Evolutionary conservation across 2,888 invertebrate genomes (phyloP), one percentile per base, ranked within the genome.

Genomic region (Pherbina coryleti): DNA sequence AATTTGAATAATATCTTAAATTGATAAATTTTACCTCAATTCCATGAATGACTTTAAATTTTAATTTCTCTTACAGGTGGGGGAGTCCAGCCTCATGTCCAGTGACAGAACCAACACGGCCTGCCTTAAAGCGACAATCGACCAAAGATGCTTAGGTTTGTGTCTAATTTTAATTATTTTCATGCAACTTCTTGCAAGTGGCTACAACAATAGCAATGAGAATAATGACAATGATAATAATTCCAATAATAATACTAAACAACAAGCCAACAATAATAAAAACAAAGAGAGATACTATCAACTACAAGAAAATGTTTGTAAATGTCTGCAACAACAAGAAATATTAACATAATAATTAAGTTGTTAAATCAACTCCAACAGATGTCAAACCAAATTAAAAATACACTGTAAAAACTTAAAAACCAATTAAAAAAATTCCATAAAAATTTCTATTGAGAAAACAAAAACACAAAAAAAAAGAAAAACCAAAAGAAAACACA

Each of bases 71-170:
- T 64, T 84, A 9, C 86, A 90, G 90, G 87, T 90, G 79, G 89
- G 89, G 78, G 90, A 90, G 82, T 87, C 87, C 79, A 86, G 86
- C 79, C 85, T 86, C 80, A 86, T 86, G 70, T 84, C 85, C 73
- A 88, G 89, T 81, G 90, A 88, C 69, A 86, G 85, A 81, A 87
- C 86, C 74, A 89, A 85, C 82, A 83, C 86, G 70, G 88, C 89
- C 80, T 90, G 90, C 81, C 82, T 86, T 78, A 87, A 87, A 81
- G 85, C 83, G 77, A 82, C 89, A 85, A 85, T 86, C 81, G 87
- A 89, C 84, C 89, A 89, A 84, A 88, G 87, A 87, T 90, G 90
- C 83, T 87, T 90, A 90, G 90, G 90, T 90, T 90, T 90, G 90
- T 90, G 88, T 84, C 84, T 89, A n/a, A 75, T 79, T 78, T 67